phyloP scores from a whole-genome alignment of 2,113 vertebrate genomes.

The Salvelinus alpinus region DNA sequence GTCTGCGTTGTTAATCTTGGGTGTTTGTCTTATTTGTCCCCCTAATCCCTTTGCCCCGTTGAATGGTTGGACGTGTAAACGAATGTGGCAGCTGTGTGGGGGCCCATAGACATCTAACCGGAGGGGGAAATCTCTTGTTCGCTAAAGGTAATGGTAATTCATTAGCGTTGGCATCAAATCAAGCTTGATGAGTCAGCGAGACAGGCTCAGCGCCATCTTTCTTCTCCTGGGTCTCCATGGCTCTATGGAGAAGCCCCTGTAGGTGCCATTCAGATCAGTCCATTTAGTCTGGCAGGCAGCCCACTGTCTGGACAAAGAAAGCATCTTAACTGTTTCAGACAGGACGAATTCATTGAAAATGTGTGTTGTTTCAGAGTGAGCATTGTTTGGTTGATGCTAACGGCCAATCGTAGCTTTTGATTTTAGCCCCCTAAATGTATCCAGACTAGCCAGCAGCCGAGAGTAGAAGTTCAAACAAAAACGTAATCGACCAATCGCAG shows the following conservation, averaged over 20 bases:
- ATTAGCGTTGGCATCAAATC: slow-evolving; percentile 5
- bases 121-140: slow-evolving; percentile 20
- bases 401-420: background rate
- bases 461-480: background rate
- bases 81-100: background rate
- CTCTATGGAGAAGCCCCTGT: background rate
- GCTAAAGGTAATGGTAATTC: slow-evolving; percentile 6
- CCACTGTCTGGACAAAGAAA: background rate
- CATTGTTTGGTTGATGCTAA: background rate
- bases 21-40: slow-evolving; percentile 10
- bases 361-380: background rate
- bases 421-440: background rate
- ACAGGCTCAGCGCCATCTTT: background rate
- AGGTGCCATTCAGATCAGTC: slow-evolving; percentile 5
- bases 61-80: slow-evolving; percentile 17
- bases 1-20: slow-evolving; percentile 11
- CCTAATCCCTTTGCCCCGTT: slow-evolving; percentile 7
- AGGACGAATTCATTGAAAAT: background rate
- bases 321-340: background rate
- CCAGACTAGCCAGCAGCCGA: background rate
- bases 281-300: slow-evolving; percentile 10
- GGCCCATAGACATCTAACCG: slow-evolving; percentile 17
- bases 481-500: background rate
- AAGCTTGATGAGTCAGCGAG: background rate
- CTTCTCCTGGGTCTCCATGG: background rate